Base-by-base conservation (phyloP, 1,140 invertebrate genomes). In the Musca vetustissima region DNA sequence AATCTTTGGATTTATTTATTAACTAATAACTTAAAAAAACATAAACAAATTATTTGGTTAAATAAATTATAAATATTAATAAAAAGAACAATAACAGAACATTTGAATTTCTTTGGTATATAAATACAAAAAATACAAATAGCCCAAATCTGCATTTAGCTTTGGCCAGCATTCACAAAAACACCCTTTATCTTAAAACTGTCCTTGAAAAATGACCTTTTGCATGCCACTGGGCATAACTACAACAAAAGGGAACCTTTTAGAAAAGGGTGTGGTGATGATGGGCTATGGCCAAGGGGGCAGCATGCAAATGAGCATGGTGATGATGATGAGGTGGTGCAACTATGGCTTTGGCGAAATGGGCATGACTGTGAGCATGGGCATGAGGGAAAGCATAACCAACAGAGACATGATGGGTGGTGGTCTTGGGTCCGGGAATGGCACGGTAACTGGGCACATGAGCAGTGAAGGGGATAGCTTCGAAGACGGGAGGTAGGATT, bases 391-490 rank as follows among this genome's bases (percentile, higher is more conserved):
- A 79, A 0, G 76, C 72, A 55, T 78, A 81, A 7, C 79, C 78
- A 3, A 80, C 65, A 22, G 78, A 78, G 0, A 81, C 78, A 1
- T 75, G 75, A 25, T 77, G 75, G 9, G 78, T 79, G 47, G 78
- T 81, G 28, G 73, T 77, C 52, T 79, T 81, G 3, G 79, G 76
- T 7, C 79, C 79, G 1, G 72, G 75, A 25, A 76, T 76, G 8
- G 75, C 79, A 6, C 79, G 77, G 17, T 80, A 81, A 47, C 67
- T 76, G 64, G 77, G 72, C 0, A 72, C 67, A 43, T 76, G 72
- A 1, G 72, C 69, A 15, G 52, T 19, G 47, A 71, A 71, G n/a
- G 70, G 67, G 7, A 68, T 50, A 7, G 79, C 71, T 57, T 80
- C 78, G 8, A 78, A 43, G 7, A 80, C 67, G 1, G 80, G 79